Conservation (phyloP, 37 sponge, comb jelly and placozoan genomes). For the Dysidea cf. avara region DNA sequence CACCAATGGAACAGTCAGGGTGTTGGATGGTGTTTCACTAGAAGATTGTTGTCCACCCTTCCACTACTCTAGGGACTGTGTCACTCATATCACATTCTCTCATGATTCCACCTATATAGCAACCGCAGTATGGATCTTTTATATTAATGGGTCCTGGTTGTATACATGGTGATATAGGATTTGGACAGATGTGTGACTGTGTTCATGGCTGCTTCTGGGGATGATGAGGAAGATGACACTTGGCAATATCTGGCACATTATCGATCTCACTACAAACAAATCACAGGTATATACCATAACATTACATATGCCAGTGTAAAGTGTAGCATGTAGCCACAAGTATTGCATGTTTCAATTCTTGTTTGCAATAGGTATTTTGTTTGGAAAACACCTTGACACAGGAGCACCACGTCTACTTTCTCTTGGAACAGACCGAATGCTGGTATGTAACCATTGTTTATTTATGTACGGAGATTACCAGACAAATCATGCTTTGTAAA, state of each 20-base stretch:
- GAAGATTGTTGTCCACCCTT: slow-evolving; percentile 64
- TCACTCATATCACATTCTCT: slow-evolving; percentile 93
- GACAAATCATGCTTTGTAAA: too few species aligned
- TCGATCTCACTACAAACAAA: slow-evolving; percentile 85
- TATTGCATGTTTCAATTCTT: neutral
- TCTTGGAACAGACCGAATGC: slow-evolving; percentile 69
- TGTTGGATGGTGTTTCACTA: slow-evolving; percentile 80
- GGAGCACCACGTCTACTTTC: slow-evolving; percentile 76
- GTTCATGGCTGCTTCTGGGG: slow-evolving; percentile 20
- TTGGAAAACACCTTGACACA: slow-evolving; percentile 75
- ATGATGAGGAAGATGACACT: slow-evolving; percentile 8
- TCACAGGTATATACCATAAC: slow-evolving; percentile 46
- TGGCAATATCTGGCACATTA: slow-evolving; percentile 85
- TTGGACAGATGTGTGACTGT: slow-evolving; percentile 79
- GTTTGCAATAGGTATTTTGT: slow-evolving; percentile 47
- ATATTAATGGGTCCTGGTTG: neutral
- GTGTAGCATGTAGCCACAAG: neutral
- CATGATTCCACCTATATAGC: slow-evolving; percentile 88
- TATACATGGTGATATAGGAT: slow-evolving; percentile 40
- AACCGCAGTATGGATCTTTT: slow-evolving; percentile 71
- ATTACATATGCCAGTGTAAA: neutral
- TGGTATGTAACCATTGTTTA: slow-evolving; percentile 43
- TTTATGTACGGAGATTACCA: neutral
- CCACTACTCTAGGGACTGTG: slow-evolving; percentile 72
- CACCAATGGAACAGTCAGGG: slow-evolving; percentile 69